Percentiles rank a stretch among this genome's conserved stretches.
phyloP scores from a whole-genome alignment of 2,113 vertebrate genomes.

The Trinectes maculatus region DNA sequence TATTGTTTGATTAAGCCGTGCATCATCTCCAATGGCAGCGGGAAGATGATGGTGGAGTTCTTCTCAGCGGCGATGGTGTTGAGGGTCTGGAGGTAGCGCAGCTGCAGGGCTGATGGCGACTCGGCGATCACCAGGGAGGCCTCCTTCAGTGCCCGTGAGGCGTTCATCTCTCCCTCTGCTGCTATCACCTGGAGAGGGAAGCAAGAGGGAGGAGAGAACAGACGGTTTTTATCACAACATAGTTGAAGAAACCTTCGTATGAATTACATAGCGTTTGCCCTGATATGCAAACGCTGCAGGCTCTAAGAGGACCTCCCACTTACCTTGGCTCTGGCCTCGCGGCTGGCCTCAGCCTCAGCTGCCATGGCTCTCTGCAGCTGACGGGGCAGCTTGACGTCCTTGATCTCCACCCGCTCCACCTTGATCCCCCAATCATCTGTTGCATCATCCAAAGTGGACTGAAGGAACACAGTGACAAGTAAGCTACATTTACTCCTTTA shows the following conservation, averaged over 20 bases:
- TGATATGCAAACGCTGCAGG: no score
- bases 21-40: conserved; percentile 90
- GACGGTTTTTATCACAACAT: no score
- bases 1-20: conserved; percentile 76
- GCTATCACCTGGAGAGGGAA: conserved; percentile 86
- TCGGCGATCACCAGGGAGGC: conserved; percentile 91
- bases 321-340: conserved; percentile 96
- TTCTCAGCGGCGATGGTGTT: conserved; percentile 92
- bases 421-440: conserved; percentile 97
- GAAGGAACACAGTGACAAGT: not conserved
- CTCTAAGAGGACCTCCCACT: not conserved
- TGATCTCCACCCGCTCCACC: conserved; percentile 98
- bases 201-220: not conserved
- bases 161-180: conserved; percentile 93
- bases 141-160: conserved; percentile 90
- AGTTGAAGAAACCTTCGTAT: no score
- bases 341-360: conserved; percentile 92
- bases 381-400: conserved; percentile 92
- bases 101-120: conserved; percentile 91
- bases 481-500: not conserved
- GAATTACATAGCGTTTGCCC: no score
- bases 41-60: conserved; percentile 95
- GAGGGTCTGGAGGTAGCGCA: conserved; percentile 93
- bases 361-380: conserved; percentile 99
- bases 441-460: conserved; percentile 90